Conservation (phyloP, 2,113 vertebrate species). For the Entelurus aequoreus region DNA sequence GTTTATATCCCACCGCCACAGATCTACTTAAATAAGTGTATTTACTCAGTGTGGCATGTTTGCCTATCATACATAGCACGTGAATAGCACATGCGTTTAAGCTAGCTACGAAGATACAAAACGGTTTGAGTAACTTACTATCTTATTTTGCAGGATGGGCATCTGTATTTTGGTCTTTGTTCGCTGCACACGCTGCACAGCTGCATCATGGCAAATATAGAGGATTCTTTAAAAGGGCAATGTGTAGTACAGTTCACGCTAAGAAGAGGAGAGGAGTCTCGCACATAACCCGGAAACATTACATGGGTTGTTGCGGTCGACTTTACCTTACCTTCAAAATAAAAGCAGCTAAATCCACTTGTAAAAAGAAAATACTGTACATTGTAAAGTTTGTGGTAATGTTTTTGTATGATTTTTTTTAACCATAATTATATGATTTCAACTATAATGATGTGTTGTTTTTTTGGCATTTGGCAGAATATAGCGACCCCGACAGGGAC, state of each 20-base stretch:
- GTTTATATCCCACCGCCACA: no score
- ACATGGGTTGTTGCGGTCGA: not conserved
- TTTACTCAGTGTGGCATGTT: no score
- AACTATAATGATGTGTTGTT: no score
- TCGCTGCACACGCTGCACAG: slow-evolving; percentile 68
- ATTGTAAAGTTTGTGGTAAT: no score
- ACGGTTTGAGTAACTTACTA: slow-evolving; percentile 63
- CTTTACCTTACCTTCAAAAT: slow-evolving; percentile 14
- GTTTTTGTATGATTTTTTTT: no score
- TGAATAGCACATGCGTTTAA: not conserved
- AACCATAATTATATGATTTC: no score
- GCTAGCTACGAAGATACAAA: not conserved
- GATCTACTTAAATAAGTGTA: no score
- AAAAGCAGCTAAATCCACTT: slow-evolving; percentile 9
- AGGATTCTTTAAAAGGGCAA: not conserved
- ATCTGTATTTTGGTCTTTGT: slow-evolving; percentile 68
- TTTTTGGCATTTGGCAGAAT: no score
- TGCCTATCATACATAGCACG: not conserved
- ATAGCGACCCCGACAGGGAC: no score
- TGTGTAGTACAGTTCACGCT: not conserved
- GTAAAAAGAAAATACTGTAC: not conserved
- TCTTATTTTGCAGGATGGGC: slow-evolving; percentile 70
- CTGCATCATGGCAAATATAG: slow-evolving; percentile 48
- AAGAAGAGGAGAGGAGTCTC: not conserved
- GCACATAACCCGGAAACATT: not conserved